Evolutionary conservation across 2,113 vertebrate genomes (phyloP), one percentile per base, ranked within the genome.

Genomic region (Megaceryle torquata): DNA sequence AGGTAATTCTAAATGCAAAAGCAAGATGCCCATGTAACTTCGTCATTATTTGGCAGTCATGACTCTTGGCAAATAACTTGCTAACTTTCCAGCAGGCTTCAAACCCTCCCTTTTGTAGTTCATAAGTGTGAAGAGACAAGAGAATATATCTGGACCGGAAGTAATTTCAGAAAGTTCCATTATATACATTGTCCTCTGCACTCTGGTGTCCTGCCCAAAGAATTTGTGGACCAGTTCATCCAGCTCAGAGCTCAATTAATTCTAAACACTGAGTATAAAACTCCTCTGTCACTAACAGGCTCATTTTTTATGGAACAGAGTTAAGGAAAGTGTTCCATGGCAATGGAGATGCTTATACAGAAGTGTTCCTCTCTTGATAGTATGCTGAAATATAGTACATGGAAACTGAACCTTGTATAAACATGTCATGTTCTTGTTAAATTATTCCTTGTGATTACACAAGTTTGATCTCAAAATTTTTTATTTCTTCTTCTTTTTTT

Each of bases 151-250:
- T 91, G 72, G 69, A 84, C 76, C 0, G 7, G 93, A 95, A 93
- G 96, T 90, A 88, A 91, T 95, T 90, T 91, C 39, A 71, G 78
- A 83, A 93, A 44, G n/a, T 91, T 90, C 68, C 51, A 84, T 91
- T 91, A 71, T 94, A 64, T 43, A 29, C 39, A 78, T 90, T 94
- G 76, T 96, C 69, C 17, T 86, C 79, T 78, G 39, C 1, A 1
- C 51, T 88, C 46, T 78, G 68, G 90, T 91, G 69, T 48, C 75
- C 90, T 90, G 56, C 33, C 64, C 56, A 84, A 86, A 86, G 48
- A 84, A 78, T 90, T 64, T 86, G 78, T 69, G 46, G 24, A 82
- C 24, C 57, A 63, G 64, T 74, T 88, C 91, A 96, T 93, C 79
- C 72, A 90, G 20, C 63, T 88, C 51, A 81, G 68, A 88, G 60